Percentiles rank a stretch among this genome's conserved stretches.
phyloP scores from a whole-genome alignment of 2,888 invertebrate species.

The Gymnoscelis rufifasciata region DNA sequence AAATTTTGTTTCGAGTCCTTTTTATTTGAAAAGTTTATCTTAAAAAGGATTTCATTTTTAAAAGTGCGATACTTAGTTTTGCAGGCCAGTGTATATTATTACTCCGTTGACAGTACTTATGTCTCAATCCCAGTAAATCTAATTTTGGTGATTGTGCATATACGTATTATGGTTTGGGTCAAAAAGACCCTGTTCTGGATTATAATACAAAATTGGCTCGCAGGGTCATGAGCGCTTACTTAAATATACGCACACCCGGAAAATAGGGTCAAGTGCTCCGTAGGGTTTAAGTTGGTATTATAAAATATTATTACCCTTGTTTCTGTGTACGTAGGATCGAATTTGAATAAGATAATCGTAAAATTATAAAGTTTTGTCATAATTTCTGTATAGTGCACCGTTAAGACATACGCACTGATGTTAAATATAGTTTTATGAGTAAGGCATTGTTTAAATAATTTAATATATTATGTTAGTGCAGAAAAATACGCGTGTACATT shows the following conservation, averaged over 20 bases:
- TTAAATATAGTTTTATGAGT: no score
- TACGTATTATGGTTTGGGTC: background rate
- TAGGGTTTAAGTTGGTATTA: background rate
- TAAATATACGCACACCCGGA: conserved; percentile 1
- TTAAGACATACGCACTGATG: no score
- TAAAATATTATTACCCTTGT: background rate
- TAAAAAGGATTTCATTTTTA: no score
- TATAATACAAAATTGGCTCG: background rate
- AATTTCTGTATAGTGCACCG: background rate
- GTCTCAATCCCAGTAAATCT: no score
- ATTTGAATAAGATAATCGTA: background rate
- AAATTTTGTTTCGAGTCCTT: no score
- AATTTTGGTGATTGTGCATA: background rate
- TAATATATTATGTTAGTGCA: no score
- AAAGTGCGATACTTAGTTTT: no score
- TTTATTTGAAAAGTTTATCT: no score
- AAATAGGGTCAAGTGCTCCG: conserved; percentile 1
- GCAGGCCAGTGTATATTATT: no score
- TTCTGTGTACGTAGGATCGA: background rate
- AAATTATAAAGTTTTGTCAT: background rate
- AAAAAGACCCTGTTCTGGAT: background rate
- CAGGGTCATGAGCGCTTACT: background rate
- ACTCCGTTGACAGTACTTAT: no score
- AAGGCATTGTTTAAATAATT: no score
- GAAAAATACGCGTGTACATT: no score